Percentiles rank a stretch among this genome's conserved stretches.
These are phyloP conservation scores for Nothoprocta pentlandii DNA, from an alignment of 2,113 vertebrate genomes.

Conservation along the genomic window DNA sequence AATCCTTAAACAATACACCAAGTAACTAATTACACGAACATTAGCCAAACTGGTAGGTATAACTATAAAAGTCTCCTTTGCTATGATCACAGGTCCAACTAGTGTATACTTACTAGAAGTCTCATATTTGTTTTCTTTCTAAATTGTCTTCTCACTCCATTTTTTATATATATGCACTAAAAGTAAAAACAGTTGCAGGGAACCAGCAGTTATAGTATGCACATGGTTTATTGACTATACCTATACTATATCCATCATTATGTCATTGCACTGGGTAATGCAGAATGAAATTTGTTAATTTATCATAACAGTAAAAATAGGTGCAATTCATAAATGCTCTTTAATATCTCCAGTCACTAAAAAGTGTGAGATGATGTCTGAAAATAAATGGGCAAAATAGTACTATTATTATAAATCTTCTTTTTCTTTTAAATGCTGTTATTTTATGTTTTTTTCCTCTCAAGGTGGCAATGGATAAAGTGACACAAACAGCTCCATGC, in stretches of 20 bases:
- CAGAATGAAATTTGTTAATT: background rate
- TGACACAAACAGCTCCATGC: background rate
- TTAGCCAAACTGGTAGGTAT: background rate
- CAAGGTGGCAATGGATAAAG: background rate
- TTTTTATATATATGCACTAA: background rate
- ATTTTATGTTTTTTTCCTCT: background rate
- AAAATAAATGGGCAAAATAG: background rate
- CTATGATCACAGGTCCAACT: background rate
- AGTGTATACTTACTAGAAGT: background rate
- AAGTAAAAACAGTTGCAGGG: background rate
- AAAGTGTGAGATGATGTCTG: background rate
- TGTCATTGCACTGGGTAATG: accelerated
- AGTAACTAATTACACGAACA: background rate
- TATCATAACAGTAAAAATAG: background rate
- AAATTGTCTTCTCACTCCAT: background rate
- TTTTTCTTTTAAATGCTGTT: background rate
- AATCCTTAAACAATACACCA: background rate
- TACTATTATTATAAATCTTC: background rate
- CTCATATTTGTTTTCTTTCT: background rate
- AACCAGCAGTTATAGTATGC: background rate
- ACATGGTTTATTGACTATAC: background rate
- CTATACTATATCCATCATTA: background rate
- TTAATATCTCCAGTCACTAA: background rate
- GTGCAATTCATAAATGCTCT: background rate
- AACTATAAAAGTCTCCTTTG: background rate